Conservation (phyloP, 92 coral and sea anemone genomes). For the Epizoanthus fatuus region DNA sequence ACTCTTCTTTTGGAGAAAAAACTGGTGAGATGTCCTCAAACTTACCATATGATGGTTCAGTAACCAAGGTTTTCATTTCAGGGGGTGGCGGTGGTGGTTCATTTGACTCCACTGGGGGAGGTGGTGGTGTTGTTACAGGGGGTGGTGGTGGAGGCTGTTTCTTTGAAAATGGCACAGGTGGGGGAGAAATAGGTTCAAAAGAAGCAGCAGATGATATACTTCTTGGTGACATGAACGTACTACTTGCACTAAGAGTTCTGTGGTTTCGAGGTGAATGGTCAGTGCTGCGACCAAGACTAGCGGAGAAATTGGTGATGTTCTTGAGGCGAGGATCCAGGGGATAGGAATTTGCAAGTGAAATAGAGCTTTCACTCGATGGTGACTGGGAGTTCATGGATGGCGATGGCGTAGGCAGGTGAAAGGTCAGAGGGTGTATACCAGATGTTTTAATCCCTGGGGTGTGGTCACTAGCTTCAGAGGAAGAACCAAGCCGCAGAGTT, state of each 20-base stretch:
- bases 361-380: slow-evolving; percentile 74
- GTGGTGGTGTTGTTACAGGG: slow-evolving; percentile 83
- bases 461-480: slow-evolving; percentile 41
- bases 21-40: slow-evolving; percentile 87
- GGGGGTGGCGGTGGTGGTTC: slow-evolving; percentile 80
- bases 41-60: slow-evolving; percentile 56
- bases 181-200: slow-evolving; percentile 98
- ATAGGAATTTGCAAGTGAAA: slow-evolving; percentile 49
- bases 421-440: slow-evolving; percentile 12
- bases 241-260: slow-evolving; percentile 44
- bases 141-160: slow-evolving; percentile 82
- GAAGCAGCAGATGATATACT: slow-evolving; percentile 76
- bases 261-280: slow-evolving; percentile 31
- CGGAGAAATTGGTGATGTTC: slow-evolving; percentile 47
- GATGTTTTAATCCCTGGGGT: slow-evolving; percentile 18
- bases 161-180: slow-evolving; percentile 64
- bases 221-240: slow-evolving; percentile 62
- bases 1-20: slow-evolving; percentile 73
- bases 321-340: slow-evolving; percentile 74
- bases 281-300: slow-evolving; percentile 34
- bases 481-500: slow-evolving; percentile 42
- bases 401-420: slow-evolving; percentile 93
- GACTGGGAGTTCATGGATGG: slow-evolving; percentile 89
- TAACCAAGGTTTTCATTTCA: slow-evolving; percentile 22
- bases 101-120: slow-evolving; percentile 74